Percentiles rank a stretch among this genome's conserved stretches.
Conservation (phyloP, 1,140 invertebrate genomes). For the Pseudomyrmex pallidus region DNA sequence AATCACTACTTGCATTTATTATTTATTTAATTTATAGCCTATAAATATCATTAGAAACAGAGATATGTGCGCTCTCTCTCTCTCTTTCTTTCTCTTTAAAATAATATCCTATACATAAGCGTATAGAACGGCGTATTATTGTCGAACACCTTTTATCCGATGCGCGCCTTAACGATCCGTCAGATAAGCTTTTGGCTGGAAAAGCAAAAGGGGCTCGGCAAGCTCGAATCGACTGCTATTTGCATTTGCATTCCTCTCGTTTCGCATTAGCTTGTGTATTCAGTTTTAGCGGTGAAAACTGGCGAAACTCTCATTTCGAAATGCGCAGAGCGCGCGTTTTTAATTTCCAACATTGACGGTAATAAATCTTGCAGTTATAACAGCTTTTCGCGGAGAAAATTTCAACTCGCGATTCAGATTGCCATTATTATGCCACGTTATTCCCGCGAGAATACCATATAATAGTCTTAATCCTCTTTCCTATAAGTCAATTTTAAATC, state of each 20-base stretch:
- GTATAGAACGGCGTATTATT: not conserved
- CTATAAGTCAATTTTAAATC: slow-evolving; percentile 27
- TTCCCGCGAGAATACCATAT: slow-evolving; percentile 1
- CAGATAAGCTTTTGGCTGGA: slow-evolving; percentile 36
- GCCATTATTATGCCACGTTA: slow-evolving; percentile 51
- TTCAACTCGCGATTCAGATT: slow-evolving; percentile 8
- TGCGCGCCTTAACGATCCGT: slow-evolving; percentile 29
- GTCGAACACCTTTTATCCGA: slow-evolving; percentile 22
- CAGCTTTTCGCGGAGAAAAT: slow-evolving; percentile 22
- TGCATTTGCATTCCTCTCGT: slow-evolving; percentile 49
- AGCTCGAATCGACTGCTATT: slow-evolving; percentile 41
- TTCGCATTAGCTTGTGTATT: slow-evolving; percentile 44
- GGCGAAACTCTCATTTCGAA: slow-evolving; percentile 49
- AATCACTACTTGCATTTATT: too few species aligned
- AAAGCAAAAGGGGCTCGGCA: slow-evolving; percentile 7
- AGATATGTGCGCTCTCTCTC: too few species aligned
- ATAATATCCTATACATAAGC: slow-evolving; percentile 23
- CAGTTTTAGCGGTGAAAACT: slow-evolving; percentile 31
- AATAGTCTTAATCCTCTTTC: slow-evolving; percentile 43
- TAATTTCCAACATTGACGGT: slow-evolving; percentile 36
- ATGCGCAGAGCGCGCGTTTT: slow-evolving; percentile 29
- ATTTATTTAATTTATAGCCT: too few species aligned
- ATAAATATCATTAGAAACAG: too few species aligned
- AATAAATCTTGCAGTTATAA: slow-evolving; percentile 47
- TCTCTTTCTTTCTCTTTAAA: not conserved